These are phyloP conservation scores for Parauchenoglanis punctatus DNA, from an alignment of 2,797 vertebrate genomes.

Conservation along the genomic window DNA sequence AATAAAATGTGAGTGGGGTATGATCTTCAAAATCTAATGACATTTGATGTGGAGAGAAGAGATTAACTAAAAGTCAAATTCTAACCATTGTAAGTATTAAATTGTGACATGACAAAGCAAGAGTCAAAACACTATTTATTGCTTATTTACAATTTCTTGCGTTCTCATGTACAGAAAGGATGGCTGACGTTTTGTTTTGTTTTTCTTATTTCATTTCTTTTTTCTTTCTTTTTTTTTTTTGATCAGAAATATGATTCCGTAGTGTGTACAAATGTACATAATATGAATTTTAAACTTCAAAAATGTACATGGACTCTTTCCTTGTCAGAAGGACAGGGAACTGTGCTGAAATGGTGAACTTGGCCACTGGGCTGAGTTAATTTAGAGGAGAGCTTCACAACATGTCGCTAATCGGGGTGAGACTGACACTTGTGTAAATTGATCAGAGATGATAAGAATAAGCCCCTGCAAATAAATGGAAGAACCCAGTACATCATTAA, in stretches of 20 bases:
- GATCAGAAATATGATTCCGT: conserved; percentile 34
- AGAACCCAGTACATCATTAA: conserved; percentile 26
- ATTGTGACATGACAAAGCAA: conserved; percentile 23
- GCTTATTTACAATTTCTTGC: conserved; percentile 48
- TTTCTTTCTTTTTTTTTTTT: conserved; percentile 16
- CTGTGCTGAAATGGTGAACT: conserved; percentile 37
- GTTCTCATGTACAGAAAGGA: conserved; percentile 31
- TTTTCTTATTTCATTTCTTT: neutral
- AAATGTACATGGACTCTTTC: conserved; percentile 39
- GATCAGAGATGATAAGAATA: neutral
- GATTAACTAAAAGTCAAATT: conserved; percentile 40
- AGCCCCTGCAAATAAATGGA: conserved; percentile 22
- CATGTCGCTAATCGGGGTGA: conserved; percentile 22
- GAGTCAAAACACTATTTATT: conserved; percentile 59
- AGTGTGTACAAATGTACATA: conserved; percentile 48
- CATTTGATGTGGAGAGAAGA: conserved; percentile 28
- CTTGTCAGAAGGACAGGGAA: conserved; percentile 25
- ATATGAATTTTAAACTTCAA: conserved; percentile 35
- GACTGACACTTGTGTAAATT: conserved; percentile 18
- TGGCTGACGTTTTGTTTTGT: conserved; percentile 31
- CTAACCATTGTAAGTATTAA: conserved; percentile 43
- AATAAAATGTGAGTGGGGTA: neutral
- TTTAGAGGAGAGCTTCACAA: conserved; percentile 16
- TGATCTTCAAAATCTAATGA: conserved; percentile 4
- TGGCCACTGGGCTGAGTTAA: conserved; percentile 35